A percentile compares a stretch with the other conserved stretches of the same genome.
These are phyloP conservation scores for Loxodonta africana DNA, from an alignment of 2,113 vertebrate species.

Conservation along the genomic window DNA sequence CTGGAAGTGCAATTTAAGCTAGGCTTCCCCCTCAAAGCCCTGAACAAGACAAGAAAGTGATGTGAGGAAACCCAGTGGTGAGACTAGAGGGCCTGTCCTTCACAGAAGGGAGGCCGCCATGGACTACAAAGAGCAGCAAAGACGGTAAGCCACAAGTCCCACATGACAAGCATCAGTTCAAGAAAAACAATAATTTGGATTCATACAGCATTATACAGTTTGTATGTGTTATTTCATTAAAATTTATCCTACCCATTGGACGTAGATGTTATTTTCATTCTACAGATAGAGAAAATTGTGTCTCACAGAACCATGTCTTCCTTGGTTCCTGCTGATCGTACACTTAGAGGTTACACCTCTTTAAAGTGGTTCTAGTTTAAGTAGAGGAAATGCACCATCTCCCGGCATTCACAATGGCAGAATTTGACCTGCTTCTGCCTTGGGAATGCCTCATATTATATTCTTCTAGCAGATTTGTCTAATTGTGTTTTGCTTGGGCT, in stretches of 20 bases:
- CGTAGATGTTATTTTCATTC: not conserved
- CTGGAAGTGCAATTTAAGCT: not conserved
- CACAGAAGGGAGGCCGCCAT: not conserved
- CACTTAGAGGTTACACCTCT: not conserved
- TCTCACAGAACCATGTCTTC: not conserved
- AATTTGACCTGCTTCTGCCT: conserved; percentile 53
- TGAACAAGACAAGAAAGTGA: not conserved
- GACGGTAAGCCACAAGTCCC: not conserved
- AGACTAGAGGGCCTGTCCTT: rapidly evolving
- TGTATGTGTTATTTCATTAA: not conserved
- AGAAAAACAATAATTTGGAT: not conserved
- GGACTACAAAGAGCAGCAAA: not conserved
- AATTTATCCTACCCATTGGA: not conserved
- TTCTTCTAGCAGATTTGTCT: conserved; percentile 61
- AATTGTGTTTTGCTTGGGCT: conserved; percentile 69
- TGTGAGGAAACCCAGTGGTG: not conserved
- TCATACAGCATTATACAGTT: not conserved
- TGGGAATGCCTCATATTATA: conserved; percentile 27
- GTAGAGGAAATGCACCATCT: not conserved
- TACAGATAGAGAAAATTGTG: not conserved
- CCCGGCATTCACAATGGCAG: not conserved
- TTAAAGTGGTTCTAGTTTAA: not conserved
- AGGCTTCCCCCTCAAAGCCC: not conserved
- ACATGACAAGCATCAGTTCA: not conserved
- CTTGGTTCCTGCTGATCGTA: not conserved